Evolutionary conservation across 1,140 invertebrate genomes (phyloP).

Genomic region (Ctenoplectra terminalis): DNA sequence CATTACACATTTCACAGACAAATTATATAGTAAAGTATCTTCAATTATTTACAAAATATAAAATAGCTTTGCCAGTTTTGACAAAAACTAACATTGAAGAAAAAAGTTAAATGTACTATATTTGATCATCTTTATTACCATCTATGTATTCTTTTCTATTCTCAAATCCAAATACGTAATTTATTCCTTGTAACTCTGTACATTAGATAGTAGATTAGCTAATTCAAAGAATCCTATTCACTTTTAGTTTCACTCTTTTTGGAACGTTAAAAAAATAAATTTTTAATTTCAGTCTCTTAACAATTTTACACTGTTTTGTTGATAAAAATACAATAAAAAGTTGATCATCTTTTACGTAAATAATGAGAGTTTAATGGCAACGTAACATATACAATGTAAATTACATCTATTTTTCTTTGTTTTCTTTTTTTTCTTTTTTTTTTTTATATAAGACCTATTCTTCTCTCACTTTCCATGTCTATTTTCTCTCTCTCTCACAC

Average conservation of each 20-base stretch:
- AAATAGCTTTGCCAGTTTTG: too few relatives aligned
- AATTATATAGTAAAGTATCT: too few relatives aligned
- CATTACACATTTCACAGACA: too few relatives aligned
- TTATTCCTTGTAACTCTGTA: too few relatives aligned
- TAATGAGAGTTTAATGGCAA: conserved; percentile 76
- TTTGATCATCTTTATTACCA: too few relatives aligned
- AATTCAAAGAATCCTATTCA: neutral
- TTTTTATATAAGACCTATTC: conserved; percentile 36
- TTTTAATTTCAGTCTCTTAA: conserved; percentile 4
- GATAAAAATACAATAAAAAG: conserved; percentile 35
- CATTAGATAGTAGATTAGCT: too few relatives aligned
- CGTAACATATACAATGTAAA: conserved; percentile 71
- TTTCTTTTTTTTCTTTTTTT: too few relatives aligned
- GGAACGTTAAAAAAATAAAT: neutral
- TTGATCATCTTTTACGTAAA: conserved; percentile 68
- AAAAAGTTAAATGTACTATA: too few relatives aligned
- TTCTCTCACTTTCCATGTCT: conserved; percentile 22
- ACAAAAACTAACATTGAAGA: too few relatives aligned
- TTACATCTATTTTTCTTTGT: conserved; percentile 56
- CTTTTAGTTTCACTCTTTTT: neutral
- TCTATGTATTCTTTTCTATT: too few relatives aligned
- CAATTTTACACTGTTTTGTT: conserved; percentile 4
- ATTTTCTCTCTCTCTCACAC: conserved; percentile 14
- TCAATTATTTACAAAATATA: too few relatives aligned
- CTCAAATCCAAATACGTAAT: too few relatives aligned